Conservation (phyloP, 2,113 vertebrate genomes). For the Struthio camelus region DNA sequence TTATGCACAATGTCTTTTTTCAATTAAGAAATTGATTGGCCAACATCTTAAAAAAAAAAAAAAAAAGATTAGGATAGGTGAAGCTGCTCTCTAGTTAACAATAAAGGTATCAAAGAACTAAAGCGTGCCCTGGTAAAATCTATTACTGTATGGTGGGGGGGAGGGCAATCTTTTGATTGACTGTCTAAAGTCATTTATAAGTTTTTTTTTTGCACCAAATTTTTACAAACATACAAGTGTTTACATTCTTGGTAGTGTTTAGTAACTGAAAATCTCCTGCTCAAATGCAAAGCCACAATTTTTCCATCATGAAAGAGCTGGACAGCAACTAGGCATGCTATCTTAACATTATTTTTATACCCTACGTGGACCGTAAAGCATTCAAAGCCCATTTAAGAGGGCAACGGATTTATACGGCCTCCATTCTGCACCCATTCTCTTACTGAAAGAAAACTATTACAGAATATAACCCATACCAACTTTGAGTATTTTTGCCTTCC, state of each 20-base stretch:
- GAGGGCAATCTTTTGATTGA: background rate
- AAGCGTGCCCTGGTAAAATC: background rate
- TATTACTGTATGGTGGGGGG: background rate
- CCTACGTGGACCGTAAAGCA: background rate
- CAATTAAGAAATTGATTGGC: conserved; percentile 16
- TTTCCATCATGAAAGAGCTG: background rate
- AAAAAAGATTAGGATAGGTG: background rate
- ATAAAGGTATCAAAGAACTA: background rate
- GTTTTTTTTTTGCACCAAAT: background rate
- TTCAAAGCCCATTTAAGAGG: background rate
- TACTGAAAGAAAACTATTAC: background rate
- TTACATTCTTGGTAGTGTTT: background rate
- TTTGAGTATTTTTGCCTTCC: background rate
- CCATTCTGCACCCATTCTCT: background rate
- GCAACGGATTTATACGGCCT: background rate
- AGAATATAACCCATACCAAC: background rate
- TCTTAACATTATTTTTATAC: background rate
- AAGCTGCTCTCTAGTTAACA: background rate
- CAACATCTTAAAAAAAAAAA: background rate
- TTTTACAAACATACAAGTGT: background rate
- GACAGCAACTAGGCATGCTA: background rate
- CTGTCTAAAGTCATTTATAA: background rate
- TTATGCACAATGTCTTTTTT: conserved; percentile 9
- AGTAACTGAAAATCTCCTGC: background rate
- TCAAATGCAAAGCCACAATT: background rate